Evolutionary conservation across 2,888 invertebrate species (phyloP), one percentile per base, ranked within the genome.

Genomic region (Alitta virens): DNA sequence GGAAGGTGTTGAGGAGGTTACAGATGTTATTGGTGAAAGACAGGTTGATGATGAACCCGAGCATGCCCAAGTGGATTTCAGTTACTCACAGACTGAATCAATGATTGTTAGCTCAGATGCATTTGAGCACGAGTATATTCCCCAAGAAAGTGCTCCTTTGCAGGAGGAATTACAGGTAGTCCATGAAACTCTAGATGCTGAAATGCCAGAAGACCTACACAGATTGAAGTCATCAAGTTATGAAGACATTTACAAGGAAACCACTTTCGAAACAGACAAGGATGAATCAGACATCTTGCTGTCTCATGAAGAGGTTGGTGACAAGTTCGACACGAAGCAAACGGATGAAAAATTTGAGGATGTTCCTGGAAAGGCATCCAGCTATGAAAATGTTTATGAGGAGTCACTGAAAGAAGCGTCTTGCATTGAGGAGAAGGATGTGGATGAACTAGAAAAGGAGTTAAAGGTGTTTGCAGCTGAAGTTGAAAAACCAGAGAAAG

Each of bases 301-400:
- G 23, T 27, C 7, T 40, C 49, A 52, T 16, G 52, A 18, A 25
- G 76, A 78, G 49, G 75, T 77, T 40, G 81, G 80, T 21, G 76
- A 74, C 62, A 68, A 70, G 27, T 75, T 76, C 66, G 77, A 75
- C 60, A 74, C 74, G 46, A 73, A 72, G 56, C 78, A 77, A 54
- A 64, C 68, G 5, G 74, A 75, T 54, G 58, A 66, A 21, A 73
- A 75, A 59, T 69, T 74, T 55, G 58, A 43, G 21, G 64, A 68
- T 49, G 56, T 68, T 16, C 58, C 66, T 42, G 74, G 73, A 26
- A 67, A 67, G 38, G 69, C 75, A 7, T 76, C 75, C 49, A 76
- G 77, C 62, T 78, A 73, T 65, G 77, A 78, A 67, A 70, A 49
- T n/a, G 59, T 76, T 21, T 78, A 78, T 63, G 71, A 72, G 43